Percentiles rank a stretch among this genome's conserved stretches.
Evolutionary conservation across 1,140 invertebrate genomes (phyloP).

Genomic region (Procambarus virginalis): DNA sequence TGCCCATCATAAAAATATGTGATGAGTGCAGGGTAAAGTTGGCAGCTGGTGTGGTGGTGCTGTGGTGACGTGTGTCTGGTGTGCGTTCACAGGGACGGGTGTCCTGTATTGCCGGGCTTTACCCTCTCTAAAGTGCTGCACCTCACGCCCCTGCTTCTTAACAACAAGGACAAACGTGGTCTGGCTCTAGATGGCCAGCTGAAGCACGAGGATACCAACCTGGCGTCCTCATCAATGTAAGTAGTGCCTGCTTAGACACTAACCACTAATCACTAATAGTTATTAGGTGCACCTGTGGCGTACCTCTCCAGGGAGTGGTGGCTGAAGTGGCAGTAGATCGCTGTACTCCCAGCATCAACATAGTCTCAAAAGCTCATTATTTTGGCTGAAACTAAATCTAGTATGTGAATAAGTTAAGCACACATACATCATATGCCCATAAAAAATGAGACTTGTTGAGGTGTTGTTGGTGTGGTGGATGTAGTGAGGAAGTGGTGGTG

Average conservation of each 20-base stretch:
- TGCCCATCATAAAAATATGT: background rate
- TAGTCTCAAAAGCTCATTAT: background rate
- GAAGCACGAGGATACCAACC: slow-evolving; percentile 99
- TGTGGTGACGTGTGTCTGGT: slow-evolving; percentile 68
- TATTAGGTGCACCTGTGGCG: slow-evolving; percentile 9
- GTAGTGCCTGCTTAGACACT: slow-evolving; percentile 72
- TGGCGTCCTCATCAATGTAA: slow-evolving; percentile 95
- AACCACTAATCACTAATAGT: slow-evolving; percentile 33
- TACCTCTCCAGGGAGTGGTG: background rate
- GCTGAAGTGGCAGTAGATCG: slow-evolving; percentile 13
- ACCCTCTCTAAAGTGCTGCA: slow-evolving; percentile 98
- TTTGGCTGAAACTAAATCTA: background rate
- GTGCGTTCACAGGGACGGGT: slow-evolving; percentile 86
- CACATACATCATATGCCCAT: background rate
- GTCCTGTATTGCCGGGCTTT: slow-evolving; percentile 97
- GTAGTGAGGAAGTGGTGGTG: slow-evolving; percentile 37
- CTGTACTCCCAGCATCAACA: slow-evolving; percentile 9
- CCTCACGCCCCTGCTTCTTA: slow-evolving; percentile 93
- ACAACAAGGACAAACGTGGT: slow-evolving; percentile 99
- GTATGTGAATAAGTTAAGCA: background rate
- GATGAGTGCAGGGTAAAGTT: slow-evolving; percentile 54
- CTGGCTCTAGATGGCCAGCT: slow-evolving; percentile 98
- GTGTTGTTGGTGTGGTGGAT: slow-evolving; percentile 15
- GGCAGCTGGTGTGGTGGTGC: slow-evolving; percentile 58
- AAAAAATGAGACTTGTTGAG: background rate